Base-by-base conservation (phyloP, 1,140 invertebrate species). In the Drosophila mauritiana region DNA sequence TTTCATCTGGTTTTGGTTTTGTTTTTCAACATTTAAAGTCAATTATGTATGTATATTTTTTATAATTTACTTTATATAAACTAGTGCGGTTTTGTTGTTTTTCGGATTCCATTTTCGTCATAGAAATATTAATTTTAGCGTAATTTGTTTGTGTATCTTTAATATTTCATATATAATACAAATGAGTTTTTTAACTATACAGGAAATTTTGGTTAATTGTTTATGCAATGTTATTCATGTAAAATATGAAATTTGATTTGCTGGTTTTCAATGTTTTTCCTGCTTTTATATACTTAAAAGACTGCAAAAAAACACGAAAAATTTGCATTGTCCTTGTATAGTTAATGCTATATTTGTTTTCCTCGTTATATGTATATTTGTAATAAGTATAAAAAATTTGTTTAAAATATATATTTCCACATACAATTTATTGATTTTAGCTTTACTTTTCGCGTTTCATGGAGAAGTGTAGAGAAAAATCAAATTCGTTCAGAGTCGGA, bases 341-440 rank as follows among this genome's bases (percentile, higher is more conserved):
- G 80, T 68, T 77, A 80, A 85, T 63, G 79, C 67, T 85, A 63
- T 85, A 56, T 43, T 49, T 8, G 49, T 65, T 43, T 42, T 53
- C 17, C 20, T 67, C 39, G 34, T 67, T 74, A 63, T 85, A 81
- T 86, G 61, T 86, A 88, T 82, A 78, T 86, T 67, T 73, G 76
- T 85, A 78, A 86, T 85, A 86, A 78, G 83, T 85, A 85, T 85
- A 88, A 85, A 85, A 85, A 85, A 82, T 75, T 81, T 84, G 69
- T 88, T 85, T 86, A 88, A 86, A 86, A 86, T 84, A 84, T 84
- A 84, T 84, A 83, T 73, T 27, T 75, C 58, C 48, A 67, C 78
- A 84, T 79, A 80, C 62, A 45, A 80, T 55, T 72, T 68, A 56
- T 65, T 73, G 51, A 77, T 77, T 76, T 63, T 64, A 77, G 56